phyloP scores from a whole-genome alignment of 2,888 invertebrate genomes.

The Pollenia labialis region DNA sequence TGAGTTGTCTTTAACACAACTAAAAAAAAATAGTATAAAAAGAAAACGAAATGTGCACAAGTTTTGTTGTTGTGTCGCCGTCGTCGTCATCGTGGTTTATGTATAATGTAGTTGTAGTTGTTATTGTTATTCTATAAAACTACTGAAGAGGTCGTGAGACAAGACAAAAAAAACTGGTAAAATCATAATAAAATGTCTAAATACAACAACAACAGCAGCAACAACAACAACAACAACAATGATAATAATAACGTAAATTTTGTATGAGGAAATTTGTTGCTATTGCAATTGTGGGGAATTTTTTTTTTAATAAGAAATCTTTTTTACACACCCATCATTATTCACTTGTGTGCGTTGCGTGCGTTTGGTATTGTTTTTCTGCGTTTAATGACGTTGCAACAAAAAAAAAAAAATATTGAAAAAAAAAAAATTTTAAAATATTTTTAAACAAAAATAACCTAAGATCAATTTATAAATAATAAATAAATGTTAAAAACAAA shows the following conservation, averaged over 20 bases:
- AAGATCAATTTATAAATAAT: background rate
- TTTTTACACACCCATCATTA: slow-evolving; percentile 3
- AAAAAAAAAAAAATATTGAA: background rate
- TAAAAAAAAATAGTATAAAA: slow-evolving; percentile 45
- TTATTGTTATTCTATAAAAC: slow-evolving; percentile 40
- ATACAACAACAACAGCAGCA: background rate
- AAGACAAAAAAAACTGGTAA: slow-evolving; percentile 37
- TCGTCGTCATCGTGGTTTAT: slow-evolving; percentile 46
- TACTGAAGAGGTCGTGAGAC: slow-evolving; percentile 62
- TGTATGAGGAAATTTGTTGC: slow-evolving; percentile 24
- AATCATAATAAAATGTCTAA: slow-evolving; percentile 34
- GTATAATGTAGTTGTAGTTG: slow-evolving; percentile 44
- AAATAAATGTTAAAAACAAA: background rate
- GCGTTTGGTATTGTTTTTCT: background rate
- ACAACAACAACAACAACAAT: slow-evolving; percentile 12
- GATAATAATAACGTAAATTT: slow-evolving; percentile 45
- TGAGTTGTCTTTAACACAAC: slow-evolving; percentile 31
- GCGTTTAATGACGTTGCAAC: too few relatives aligned
- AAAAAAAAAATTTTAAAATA: background rate
- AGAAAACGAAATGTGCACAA: slow-evolving; percentile 61
- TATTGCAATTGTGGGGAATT: slow-evolving; percentile 49
- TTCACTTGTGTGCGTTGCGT: background rate
- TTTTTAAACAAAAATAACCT: background rate
- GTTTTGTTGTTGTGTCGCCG: slow-evolving; percentile 44
- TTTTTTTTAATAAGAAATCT: slow-evolving; percentile 45